Evolutionary conservation across 2,113 vertebrate genomes (phyloP), one percentile per base, ranked within the genome.

Genomic region (Oxygymnocypris stewartii): DNA sequence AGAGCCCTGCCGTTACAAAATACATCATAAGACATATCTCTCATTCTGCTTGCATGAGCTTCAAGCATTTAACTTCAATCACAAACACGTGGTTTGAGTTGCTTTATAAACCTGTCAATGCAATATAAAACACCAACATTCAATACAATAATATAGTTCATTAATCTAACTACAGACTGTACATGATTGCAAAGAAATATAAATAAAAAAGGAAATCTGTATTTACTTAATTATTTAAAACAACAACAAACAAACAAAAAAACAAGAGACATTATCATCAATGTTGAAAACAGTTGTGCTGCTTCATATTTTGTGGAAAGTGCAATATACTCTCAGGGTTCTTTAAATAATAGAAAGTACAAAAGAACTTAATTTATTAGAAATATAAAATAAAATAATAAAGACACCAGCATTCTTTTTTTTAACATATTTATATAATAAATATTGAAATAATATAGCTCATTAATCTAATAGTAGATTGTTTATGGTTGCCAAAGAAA

Each of bases 1-100:
- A 80, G 1, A 92, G 82, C 85, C 89, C 94, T 94, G 86, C 37
- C 74, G 77, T 23, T 16, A 90, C 20, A 90, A 25, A 25, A 44
- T 1, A 54, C 54, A 44, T 31, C 2, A 42, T 3, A 1, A 79
- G 23, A 78, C 49, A 79, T 51, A 28, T 31, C 12, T 18, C 1
- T 0, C 0, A 4, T 11, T 23, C 31, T n/a, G n/a, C n/a, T n/a
- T n/a, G n/a, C n/a, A n/a, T n/a, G n/a, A n/a, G n/a, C n/a, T n/a
- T n/a, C n/a, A n/a, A n/a, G 7, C 67, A 37, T 69, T 35, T 73
- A 73, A 6, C 69, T 40, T 16, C 4, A 37, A 71, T 10, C 63
- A 14, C 63, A 67, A 67, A 3, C 28, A 18, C 6, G 16, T 31
- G 63, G 23, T n/a, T n/a, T n/a, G n/a, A n/a, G n/a, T n/a, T n/a